A percentile compares a stretch with the other conserved stretches of the same genome.
These are phyloP conservation scores for Chaetodon trifasciatus DNA, from an alignment of 2,797 vertebrate genomes.

Conservation along the genomic window DNA sequence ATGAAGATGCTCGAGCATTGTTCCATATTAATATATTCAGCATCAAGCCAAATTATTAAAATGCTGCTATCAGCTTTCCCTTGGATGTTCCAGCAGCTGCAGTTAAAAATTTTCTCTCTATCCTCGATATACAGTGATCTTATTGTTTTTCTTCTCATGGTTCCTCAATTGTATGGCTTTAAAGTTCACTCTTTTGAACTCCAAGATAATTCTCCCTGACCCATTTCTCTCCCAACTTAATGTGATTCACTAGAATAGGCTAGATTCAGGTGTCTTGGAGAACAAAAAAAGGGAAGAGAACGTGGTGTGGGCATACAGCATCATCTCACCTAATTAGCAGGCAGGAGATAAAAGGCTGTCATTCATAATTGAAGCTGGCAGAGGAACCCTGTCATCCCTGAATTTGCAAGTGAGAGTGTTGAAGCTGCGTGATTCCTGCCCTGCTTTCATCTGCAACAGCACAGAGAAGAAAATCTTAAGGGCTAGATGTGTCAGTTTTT, in stretches of 20 bases:
- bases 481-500: conserved; percentile 67
- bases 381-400: conserved; percentile 81
- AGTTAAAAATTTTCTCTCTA: neutral
- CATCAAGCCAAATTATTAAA: conserved; percentile 51
- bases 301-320: conserved; percentile 53
- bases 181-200: conserved; percentile 62
- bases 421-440: conserved; percentile 73
- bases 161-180: conserved; percentile 42
- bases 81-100: conserved; percentile 14
- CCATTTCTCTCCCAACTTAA: conserved; percentile 45
- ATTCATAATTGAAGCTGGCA: conserved; percentile 84
- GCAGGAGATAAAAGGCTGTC: conserved; percentile 84
- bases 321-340: conserved; percentile 82
- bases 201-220: conserved; percentile 53
- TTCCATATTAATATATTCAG: conserved; percentile 52
- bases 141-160: conserved; percentile 22
- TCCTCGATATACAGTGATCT: conserved; percentile 17
- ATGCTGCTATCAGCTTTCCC: conserved; percentile 7
- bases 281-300: conserved; percentile 51
- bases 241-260: conserved; percentile 43
- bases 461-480: conserved; percentile 63
- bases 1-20: conserved; percentile 15
- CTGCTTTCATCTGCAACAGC: conserved; percentile 79
- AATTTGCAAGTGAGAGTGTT: conserved; percentile 81
- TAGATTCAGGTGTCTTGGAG: conserved; percentile 65